phyloP scores from a whole-genome alignment of 2,113 vertebrate species.

The Cygnus atratus region DNA sequence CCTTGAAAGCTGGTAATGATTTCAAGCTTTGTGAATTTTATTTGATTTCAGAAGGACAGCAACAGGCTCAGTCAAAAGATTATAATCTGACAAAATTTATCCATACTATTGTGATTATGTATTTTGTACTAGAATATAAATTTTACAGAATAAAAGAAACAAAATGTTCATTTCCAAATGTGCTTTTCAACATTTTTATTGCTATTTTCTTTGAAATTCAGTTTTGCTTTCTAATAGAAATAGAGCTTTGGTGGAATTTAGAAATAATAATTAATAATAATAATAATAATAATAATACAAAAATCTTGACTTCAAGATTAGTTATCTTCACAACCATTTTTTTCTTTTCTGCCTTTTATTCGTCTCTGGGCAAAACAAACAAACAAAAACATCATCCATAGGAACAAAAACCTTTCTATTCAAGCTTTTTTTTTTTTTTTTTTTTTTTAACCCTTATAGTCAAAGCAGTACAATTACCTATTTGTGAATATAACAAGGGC shows the following conservation, averaged over 20 bases:
- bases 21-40: background rate
- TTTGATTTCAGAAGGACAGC: background rate
- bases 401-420: background rate
- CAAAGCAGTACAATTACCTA: background rate
- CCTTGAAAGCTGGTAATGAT: background rate
- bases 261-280: too few relatives aligned
- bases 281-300: background rate
- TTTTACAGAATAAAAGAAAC: background rate
- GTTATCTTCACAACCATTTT: background rate
- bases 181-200: background rate
- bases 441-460: too few relatives aligned
- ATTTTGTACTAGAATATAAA: background rate
- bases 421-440: background rate
- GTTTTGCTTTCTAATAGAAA: background rate
- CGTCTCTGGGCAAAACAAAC: background rate
- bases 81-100: background rate
- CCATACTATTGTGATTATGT: background rate
- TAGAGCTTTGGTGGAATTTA: background rate
- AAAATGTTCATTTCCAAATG: background rate
- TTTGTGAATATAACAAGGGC: background rate
- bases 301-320: background rate
- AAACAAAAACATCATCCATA: background rate
- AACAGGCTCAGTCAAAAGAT: background rate
- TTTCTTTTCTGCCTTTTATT: background rate
- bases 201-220: background rate